phyloP scores from a whole-genome alignment of 1,140 invertebrate species.

The Scaptomyza montana region DNA sequence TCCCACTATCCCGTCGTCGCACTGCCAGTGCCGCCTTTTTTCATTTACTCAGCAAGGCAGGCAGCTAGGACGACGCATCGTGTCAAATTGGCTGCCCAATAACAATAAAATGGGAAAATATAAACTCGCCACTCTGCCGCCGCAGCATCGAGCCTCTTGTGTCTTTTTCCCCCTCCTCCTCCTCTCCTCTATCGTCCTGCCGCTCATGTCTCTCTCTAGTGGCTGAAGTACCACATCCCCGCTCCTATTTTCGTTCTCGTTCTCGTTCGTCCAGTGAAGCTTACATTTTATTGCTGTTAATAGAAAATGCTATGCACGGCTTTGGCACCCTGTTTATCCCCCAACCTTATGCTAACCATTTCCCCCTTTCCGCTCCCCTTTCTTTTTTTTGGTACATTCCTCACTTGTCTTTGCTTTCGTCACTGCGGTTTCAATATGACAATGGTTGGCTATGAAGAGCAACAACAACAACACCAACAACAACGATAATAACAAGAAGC shows the following conservation, averaged over 20 bases:
- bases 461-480: constrained; percentile 1
- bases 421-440: constrained; percentile 76
- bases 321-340: constrained; percentile 19
- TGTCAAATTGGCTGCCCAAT: constrained; percentile 63
- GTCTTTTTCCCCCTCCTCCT: not conserved
- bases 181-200: no score
- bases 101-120: constrained; percentile 64
- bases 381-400: not conserved
- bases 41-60: constrained; percentile 9
- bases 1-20: constrained; percentile 14
- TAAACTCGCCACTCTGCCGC: constrained; percentile 40
- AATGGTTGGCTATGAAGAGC: constrained; percentile 39
- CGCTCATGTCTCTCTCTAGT: not conserved
- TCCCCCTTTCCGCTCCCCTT: not conserved
- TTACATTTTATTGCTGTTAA: constrained; percentile 64
- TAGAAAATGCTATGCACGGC: constrained; percentile 77
- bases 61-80: constrained; percentile 3
- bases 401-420: constrained; percentile 41
- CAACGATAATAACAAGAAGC: constrained; percentile 7
- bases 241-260: not conserved
- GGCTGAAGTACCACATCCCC: not conserved
- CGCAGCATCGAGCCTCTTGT: not conserved
- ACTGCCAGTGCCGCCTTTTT: constrained; percentile 10
- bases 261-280: constrained; percentile 11
- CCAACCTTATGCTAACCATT: not conserved